phyloP scores from a whole-genome alignment of 2,113 vertebrate genomes.

The Scolopax mira region DNA sequence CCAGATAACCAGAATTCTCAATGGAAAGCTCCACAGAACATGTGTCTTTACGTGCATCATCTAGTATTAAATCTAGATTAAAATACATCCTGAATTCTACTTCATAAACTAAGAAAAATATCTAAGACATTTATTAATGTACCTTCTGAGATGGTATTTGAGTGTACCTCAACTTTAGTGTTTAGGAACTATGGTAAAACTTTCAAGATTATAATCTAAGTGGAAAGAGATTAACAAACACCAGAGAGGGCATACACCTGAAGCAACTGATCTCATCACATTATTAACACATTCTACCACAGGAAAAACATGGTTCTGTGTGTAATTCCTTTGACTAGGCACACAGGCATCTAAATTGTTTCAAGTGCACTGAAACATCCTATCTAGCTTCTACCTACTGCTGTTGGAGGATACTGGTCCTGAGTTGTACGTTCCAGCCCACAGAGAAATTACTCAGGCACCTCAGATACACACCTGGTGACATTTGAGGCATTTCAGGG shows the following conservation, averaged over 20 bases:
- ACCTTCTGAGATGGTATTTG: background rate
- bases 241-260: background rate
- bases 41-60: background rate
- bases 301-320: background rate
- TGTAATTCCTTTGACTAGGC: background rate
- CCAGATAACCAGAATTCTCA: background rate
- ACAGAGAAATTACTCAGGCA: background rate
- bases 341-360: background rate
- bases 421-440: background rate
- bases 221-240: background rate
- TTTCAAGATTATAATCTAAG: background rate
- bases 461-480: background rate
- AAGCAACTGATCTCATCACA: background rate
- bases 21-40: background rate
- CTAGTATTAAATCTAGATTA: background rate
- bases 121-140: background rate
- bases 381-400: background rate
- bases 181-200: background rate
- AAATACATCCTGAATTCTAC: background rate
- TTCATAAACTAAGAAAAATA: background rate
- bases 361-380: background rate
- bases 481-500: too few relatives aligned
- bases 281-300: background rate
- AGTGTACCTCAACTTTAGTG: background rate
- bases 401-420: background rate